Base-by-base conservation (phyloP, 1,140 invertebrate species). In the Drosophila pectinifera region DNA sequence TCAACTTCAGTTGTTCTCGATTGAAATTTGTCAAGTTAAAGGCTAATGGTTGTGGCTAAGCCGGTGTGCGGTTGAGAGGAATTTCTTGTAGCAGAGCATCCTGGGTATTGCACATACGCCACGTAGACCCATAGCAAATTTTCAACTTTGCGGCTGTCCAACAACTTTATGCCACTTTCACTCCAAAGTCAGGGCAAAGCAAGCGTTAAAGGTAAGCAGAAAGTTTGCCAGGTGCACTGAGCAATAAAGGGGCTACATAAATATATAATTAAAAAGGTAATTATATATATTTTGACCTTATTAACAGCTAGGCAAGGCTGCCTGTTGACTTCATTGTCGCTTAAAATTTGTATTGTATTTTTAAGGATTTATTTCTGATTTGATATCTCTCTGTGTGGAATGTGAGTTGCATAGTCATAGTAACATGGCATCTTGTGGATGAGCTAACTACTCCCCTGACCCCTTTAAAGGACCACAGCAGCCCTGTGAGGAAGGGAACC, bases 111-210 rank as follows among this genome's bases (percentile, higher is more conserved):
- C 62, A 70, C 67, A 70, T 70, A 70, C 48, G 41, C 65, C 65
- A 70, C 24, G 64, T 57, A 10, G 41, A 39, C 18, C 64, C 20
- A 13, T 20, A 20, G 41, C 11, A 64, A 45, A 57, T 69, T 70
- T 70, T 70, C 64, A 48, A 70, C 68, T 72, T 38, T 72, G 64
- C 45, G 64, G 64, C 64, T 51, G 61, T 4, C 45, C 65, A 34
- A 43, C 34, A 38, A 69, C 42, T 67, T 67, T 38, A 43, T 38
- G 61, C 34, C 59, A 70, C 39, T 48, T 70, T 57, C 51, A 24
- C 67, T 46, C 1, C 26, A 24, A 48, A 49, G 51, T 13, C 65
- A 70, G 46, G 49, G 41, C 42, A 70, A 72, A 48, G 68, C 68
- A 34, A 70, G 68, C 68, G 68, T 72, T 70, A 46, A 72, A 70